Conservation (phyloP, 2,797 vertebrate genomes). For the Enteromius argenteus region DNA sequence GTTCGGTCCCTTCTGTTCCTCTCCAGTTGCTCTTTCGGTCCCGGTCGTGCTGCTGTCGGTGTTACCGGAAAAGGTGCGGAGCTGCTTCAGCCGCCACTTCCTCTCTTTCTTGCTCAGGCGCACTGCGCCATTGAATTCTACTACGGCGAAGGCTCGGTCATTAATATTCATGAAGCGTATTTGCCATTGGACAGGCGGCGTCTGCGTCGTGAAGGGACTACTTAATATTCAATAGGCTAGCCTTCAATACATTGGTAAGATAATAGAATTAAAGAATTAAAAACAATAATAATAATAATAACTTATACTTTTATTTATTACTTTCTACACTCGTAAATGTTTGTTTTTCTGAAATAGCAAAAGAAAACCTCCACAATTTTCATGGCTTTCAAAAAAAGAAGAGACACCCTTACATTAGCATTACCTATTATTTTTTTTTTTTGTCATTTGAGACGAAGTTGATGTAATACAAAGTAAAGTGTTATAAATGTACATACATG, state of each 20-base stretch:
- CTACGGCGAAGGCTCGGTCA: constrained; percentile 1
- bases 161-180: constrained; percentile 12
- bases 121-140: constrained; percentile 70
- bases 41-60: constrained; percentile 67
- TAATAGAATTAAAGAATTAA: neutral
- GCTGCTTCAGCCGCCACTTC: constrained; percentile 83
- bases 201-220: neutral
- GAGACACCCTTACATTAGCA: too few species aligned
- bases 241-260: neutral
- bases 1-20: constrained; percentile 73
- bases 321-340: too few species aligned
- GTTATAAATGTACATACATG: too few species aligned
- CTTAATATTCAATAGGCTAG: neutral
- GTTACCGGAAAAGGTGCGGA: constrained; percentile 88
- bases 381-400: too few species aligned
- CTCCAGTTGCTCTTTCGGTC: constrained; percentile 54
- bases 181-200: neutral
- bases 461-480: too few species aligned
- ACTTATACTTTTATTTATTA: too few species aligned
- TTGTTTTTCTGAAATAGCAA: too few species aligned
- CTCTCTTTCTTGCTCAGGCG: constrained; percentile 72
- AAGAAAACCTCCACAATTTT: too few species aligned
- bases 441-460: too few species aligned
- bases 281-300: too few species aligned
- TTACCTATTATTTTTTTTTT: too few species aligned